Percentiles rank a stretch among this genome's conserved stretches.
phyloP scores from a whole-genome alignment of 2,888 invertebrate genomes.

The Andrena bucephala region DNA sequence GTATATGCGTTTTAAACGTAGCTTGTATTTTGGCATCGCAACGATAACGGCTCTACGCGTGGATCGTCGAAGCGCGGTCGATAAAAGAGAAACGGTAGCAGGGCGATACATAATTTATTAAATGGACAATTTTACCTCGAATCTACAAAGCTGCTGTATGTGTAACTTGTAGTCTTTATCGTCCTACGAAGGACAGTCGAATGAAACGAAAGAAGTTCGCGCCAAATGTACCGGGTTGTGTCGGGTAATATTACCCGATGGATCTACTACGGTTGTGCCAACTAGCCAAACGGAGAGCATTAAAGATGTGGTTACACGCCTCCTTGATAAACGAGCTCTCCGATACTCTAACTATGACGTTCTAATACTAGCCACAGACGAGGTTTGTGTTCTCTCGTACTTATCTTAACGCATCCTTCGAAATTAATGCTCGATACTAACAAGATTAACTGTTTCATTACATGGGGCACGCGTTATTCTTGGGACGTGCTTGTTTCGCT shows the following conservation, averaged over 20 bases:
- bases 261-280: constrained; percentile 96
- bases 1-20: constrained; percentile 25
- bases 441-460: constrained; percentile 31
- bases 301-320: constrained; percentile 91
- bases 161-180: constrained; percentile 84
- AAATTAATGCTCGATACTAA: constrained; percentile 41
- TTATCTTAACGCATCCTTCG: constrained; percentile 50
- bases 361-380: constrained; percentile 86
- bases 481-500: constrained; percentile 11
- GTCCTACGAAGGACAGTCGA: constrained; percentile 84
- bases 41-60: constrained; percentile 10
- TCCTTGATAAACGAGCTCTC: constrained; percentile 94
- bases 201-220: constrained; percentile 83
- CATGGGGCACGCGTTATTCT: neutral
- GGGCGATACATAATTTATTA: constrained; percentile 28
- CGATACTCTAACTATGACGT: constrained; percentile 94
- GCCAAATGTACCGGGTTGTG: constrained; percentile 87
- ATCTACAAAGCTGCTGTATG: constrained; percentile 56
- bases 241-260: constrained; percentile 95
- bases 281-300: constrained; percentile 92
- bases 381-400: constrained; percentile 80
- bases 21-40: constrained; percentile 33
- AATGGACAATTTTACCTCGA: constrained; percentile 33
- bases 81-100: constrained; percentile 2
- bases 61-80: constrained; percentile 10